Conservation (phyloP, 2,797 vertebrate species). For the Pelobates cultripes region DNA sequence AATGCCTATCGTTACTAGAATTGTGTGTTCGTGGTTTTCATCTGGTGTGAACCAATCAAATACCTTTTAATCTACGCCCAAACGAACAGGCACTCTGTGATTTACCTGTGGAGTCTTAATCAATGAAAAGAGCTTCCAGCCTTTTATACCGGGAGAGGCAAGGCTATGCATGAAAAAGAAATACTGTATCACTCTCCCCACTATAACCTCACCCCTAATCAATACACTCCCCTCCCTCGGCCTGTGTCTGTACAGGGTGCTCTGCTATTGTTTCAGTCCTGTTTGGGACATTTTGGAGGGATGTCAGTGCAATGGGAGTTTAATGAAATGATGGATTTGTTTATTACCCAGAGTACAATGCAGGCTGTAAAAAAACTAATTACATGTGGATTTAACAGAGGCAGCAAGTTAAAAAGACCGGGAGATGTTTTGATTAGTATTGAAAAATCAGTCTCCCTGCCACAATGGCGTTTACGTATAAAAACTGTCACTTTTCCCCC, state of each 20-base stretch:
- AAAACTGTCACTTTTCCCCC: too few relatives aligned
- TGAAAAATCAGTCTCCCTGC: not conserved
- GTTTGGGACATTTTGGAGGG: slow-evolving; percentile 68
- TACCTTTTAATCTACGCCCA: too few relatives aligned
- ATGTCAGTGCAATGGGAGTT: slow-evolving; percentile 60
- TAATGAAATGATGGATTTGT: slow-evolving; percentile 61
- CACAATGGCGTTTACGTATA: too few relatives aligned
- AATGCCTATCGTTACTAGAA: too few relatives aligned
- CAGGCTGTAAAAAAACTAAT: slow-evolving; percentile 30
- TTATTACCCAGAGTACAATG: slow-evolving; percentile 54
- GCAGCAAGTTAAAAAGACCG: not conserved
- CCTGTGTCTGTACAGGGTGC: slow-evolving; percentile 54
- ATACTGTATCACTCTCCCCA: too few relatives aligned
- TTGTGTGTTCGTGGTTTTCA: too few relatives aligned
- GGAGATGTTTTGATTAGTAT: not conserved
- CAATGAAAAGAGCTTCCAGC: too few relatives aligned
- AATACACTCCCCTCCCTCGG: slow-evolving; percentile 51
- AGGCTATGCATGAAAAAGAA: too few relatives aligned
- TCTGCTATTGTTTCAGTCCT: slow-evolving; percentile 58
- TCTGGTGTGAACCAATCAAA: too few relatives aligned
- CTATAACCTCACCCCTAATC: not conserved
- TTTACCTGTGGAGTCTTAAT: too few relatives aligned
- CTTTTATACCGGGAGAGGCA: too few relatives aligned
- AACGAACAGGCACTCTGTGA: too few relatives aligned
- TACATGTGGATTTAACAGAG: not conserved